A percentile compares a stretch with the other conserved stretches of the same genome.
phyloP scores from a whole-genome alignment of 2,113 vertebrate genomes.

The Camelus dromedarius region DNA sequence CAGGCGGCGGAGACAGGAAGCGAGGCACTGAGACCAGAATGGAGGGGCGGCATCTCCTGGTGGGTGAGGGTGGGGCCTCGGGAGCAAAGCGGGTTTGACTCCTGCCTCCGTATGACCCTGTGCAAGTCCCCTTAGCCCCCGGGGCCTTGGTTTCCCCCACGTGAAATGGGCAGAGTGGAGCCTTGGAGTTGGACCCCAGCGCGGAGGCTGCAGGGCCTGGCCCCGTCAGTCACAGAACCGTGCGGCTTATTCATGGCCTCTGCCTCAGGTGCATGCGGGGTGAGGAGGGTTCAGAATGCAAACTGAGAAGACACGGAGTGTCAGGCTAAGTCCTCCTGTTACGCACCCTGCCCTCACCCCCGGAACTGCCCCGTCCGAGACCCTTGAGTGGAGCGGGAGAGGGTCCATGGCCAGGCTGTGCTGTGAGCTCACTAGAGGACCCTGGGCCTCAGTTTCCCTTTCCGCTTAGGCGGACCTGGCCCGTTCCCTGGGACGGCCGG shows the following conservation, averaged over 20 bases:
- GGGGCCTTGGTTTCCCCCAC: neutral
- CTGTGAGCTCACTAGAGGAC: neutral
- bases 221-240: accelerated
- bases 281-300: neutral
- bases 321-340: neutral
- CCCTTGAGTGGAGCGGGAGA: neutral
- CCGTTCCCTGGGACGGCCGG: neutral
- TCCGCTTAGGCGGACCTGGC: neutral
- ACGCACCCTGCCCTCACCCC: no score
- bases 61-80: neutral
- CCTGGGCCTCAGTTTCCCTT: neutral
- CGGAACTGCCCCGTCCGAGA: neutral
- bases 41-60: neutral
- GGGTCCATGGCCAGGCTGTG: neutral
- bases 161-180: neutral
- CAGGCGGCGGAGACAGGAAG: neutral
- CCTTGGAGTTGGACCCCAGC: accelerated
- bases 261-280: accelerated
- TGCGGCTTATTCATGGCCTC: accelerated
- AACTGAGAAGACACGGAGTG: accelerated
- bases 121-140: neutral
- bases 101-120: no score
- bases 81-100: neutral
- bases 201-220: neutral
- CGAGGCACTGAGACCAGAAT: accelerated